Base-by-base conservation (phyloP, 2,113 vertebrate species). In the Spea bombifrons region DNA sequence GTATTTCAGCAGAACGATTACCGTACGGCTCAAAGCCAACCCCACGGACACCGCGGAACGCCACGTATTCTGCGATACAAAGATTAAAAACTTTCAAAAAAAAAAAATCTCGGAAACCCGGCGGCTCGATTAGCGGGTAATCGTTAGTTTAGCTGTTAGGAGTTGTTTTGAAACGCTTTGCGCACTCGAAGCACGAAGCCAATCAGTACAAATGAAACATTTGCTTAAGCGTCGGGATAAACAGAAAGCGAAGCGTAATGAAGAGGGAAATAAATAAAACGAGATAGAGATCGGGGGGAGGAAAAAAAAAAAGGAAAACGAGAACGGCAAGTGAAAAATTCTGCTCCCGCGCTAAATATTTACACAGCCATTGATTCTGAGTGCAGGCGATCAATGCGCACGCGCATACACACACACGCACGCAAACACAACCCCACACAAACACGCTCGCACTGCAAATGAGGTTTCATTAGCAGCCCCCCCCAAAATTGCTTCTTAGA, bases 311-410 rank as follows among this genome's bases (percentile, higher is more conserved):
- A 75, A 66, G 3, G 4, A 53, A 52, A 53, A 7, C 15, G 5
- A 9, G 48, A 5, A 8, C 66, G 30, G 53, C 53, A 70, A 67
- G 75, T 70, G 75, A 55, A 48, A 70, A 55, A 71, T 77, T 77
- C 63, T 43, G 45, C 10, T 59, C 69, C 17, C 5, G 45, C 49
- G 67, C 75, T 61, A 77, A 77, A 77, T 77, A 77, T 77, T 77
- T 77, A 77, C 75, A 69, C 53, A 71, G 75, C 66, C 61, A 71
- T 43, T 63, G 67, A 63, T 70, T 70, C 55, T 7, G 17, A 70
- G 75, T 61, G 55, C 30, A 57, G 50, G 47, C 73, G 53, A 75
- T 75, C 73, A 66, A 77, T 63, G 55, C 67, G 8, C 17, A 44
- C 8, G 48, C 66, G 69, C 75, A 76, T 52, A 68, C 65, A 17